Evolutionary conservation across 2,797 vertebrate species (phyloP), one percentile per base, ranked within the genome.

Genomic region (Hypotaenidia philippensis): DNA sequence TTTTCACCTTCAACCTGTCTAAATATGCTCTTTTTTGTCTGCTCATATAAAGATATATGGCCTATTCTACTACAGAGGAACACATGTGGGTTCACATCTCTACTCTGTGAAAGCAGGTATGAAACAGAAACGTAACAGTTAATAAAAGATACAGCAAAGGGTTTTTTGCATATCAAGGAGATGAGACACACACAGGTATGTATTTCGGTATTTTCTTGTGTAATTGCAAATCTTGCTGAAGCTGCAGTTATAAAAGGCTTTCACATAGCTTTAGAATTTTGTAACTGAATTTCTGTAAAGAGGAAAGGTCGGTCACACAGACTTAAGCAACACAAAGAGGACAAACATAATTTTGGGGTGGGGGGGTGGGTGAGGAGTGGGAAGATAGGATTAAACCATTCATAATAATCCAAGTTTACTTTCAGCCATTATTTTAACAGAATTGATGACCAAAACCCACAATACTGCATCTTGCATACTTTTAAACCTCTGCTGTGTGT

Each of bases 11-110:
- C 88, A 93, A 38, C 47, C 59, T 83, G 71, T 66, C 88, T 87
- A 89, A 92, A 95, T 71, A 93, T 11, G 22, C 38, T 95, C 44
- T 50, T 93, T 93, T 95, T 93, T 95, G 53, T 49, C 40, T 75
- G 25, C 27, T 84, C 49, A n/a, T 59, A 83, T 45, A 61, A 87
- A 95, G 61, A 94, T 31, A 81, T 29, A 91, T 5, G 3, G 61
- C 34, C 50, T 66, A 85, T 75, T 83, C 26, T 71, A 50, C 40
- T 32, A 83, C 40, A 22, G 64, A 8, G 29, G 29, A 9, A 68
- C n/a, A 68, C 34, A 68, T 1, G 6, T 2, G 8, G 38, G 22
- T 76, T 85, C 57, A 52, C 22, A n/a, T 64, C 60, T 75, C 44
- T 74, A 47, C 12, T 29, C 32, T 80, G 49, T 3, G 3, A 95